A percentile compares a stretch with the other conserved stretches of the same genome.
Evolutionary conservation across 1,140 invertebrate species (phyloP).

Genomic region (Acromyrmex echinatior): DNA sequence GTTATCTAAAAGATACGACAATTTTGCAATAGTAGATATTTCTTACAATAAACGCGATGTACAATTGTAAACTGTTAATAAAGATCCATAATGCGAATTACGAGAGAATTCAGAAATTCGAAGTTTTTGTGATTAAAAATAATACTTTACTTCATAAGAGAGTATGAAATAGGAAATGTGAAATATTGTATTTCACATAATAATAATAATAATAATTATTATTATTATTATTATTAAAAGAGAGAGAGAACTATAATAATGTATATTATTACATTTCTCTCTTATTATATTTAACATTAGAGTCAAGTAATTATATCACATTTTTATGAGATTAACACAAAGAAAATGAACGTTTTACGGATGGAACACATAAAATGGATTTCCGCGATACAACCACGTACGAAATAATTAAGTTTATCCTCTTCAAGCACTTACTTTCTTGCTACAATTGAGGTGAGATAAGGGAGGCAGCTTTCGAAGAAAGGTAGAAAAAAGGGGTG

Average conservation of each 20-base stretch:
- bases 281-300: background rate
- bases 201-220: no score
- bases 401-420: conserved; percentile 33
- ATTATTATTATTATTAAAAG: no score
- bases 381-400: background rate
- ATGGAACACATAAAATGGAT: conserved; percentile 1
- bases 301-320: background rate
- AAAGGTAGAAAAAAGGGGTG: background rate
- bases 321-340: background rate
- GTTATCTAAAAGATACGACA: background rate
- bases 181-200: background rate
- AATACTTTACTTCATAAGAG: background rate
- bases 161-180: background rate
- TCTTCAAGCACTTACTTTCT: conserved; percentile 20
- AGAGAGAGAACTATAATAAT: no score
- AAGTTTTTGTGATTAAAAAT: background rate
- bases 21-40: background rate
- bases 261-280: background rate
- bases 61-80: background rate
- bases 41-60: background rate
- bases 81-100: background rate
- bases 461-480: conserved; percentile 28
- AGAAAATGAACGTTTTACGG: background rate
- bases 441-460: conserved; percentile 25
- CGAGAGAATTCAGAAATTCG: background rate